Percentiles rank a stretch among this genome's conserved stretches.
Conservation (phyloP, 2,888 invertebrate species). For the Congeria kusceri region DNA sequence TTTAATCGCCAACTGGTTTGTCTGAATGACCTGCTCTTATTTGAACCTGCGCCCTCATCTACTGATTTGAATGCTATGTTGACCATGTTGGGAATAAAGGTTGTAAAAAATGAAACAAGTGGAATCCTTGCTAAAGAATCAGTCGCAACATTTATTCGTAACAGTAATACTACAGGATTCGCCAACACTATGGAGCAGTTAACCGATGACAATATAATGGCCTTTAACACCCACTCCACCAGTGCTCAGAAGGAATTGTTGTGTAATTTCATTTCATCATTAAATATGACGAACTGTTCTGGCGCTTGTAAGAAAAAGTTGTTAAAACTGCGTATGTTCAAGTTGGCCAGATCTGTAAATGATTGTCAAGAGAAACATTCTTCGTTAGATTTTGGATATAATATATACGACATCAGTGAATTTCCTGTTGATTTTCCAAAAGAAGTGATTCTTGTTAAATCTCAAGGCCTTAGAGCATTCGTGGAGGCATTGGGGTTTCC, state of each 20-base stretch:
- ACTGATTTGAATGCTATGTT: too few relatives aligned
- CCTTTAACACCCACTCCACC: too few relatives aligned
- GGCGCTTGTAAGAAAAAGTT: background rate
- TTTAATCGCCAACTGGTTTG: background rate
- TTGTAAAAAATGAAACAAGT: too few relatives aligned
- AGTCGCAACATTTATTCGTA: too few relatives aligned
- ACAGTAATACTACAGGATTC: too few relatives aligned
- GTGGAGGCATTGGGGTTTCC: background rate
- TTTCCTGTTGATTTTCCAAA: constrained; percentile 28
- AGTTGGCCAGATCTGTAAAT: background rate
- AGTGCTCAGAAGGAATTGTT: background rate
- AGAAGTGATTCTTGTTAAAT: background rate
- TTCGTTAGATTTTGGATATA: background rate
- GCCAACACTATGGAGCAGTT: too few relatives aligned
- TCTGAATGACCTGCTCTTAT: background rate
- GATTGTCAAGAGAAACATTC: background rate
- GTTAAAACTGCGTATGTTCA: background rate
- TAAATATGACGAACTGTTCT: background rate
- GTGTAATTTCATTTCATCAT: background rate
- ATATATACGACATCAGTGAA: constrained; percentile 1
- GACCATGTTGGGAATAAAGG: too few relatives aligned
- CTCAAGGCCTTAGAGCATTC: background rate
- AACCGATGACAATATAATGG: too few relatives aligned
- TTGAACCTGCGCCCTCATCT: background rate
- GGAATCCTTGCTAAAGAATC: too few relatives aligned